Conservation (phyloP, 2,888 invertebrate genomes). For the Heterodera filipjevi region DNA sequence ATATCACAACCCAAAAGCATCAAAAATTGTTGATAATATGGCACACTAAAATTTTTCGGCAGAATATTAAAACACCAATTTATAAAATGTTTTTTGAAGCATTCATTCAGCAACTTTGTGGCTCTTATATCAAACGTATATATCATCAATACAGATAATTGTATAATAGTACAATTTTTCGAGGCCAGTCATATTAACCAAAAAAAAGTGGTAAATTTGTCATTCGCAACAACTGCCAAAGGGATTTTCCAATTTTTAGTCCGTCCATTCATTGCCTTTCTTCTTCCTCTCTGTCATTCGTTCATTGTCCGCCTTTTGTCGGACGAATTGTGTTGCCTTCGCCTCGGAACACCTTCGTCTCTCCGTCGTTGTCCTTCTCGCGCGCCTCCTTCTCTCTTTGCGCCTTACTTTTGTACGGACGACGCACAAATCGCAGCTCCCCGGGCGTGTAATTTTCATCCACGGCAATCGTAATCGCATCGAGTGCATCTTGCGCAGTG, state of each 20-base stretch:
- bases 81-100: too few species aligned
- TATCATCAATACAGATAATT: too few species aligned
- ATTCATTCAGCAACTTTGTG: too few species aligned
- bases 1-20: background rate
- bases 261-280: background rate
- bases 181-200: too few species aligned
- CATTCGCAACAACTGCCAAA: background rate
- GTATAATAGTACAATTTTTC: too few species aligned
- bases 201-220: too few species aligned
- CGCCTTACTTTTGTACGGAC: constrained; percentile 58
- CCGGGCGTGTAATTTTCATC: constrained; percentile 57
- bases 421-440: constrained; percentile 54
- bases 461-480: constrained; percentile 49
- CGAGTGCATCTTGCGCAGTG: background rate
- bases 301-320: background rate
- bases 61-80: too few species aligned
- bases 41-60: too few species aligned
- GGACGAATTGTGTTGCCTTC: constrained; percentile 26
- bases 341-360: constrained; percentile 14
- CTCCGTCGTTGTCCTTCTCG: constrained; percentile 33
- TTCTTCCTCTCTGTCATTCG: background rate
- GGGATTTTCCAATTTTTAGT: background rate
- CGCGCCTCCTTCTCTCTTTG: constrained; percentile 52
- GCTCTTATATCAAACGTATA: too few species aligned
- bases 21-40: too few species aligned